phyloP scores from a whole-genome alignment of 2,888 invertebrate genomes.

The Amphipoea oculea region DNA sequence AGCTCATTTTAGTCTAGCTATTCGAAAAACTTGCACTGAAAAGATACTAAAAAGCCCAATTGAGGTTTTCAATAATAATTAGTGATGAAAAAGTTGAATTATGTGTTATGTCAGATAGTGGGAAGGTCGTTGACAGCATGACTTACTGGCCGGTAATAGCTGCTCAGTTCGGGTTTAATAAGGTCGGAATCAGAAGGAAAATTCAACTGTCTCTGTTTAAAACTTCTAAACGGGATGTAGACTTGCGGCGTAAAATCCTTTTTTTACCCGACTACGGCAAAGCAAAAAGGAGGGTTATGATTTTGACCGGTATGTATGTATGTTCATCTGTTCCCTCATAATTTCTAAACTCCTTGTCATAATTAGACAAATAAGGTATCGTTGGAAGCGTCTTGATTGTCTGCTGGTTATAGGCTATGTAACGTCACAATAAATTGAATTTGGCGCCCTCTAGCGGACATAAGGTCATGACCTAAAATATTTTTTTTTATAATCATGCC shows the following conservation, averaged over 20 bases:
- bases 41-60: background rate
- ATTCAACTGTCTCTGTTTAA: background rate
- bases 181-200: conserved; percentile 5
- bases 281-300: too few species aligned
- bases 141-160: background rate
- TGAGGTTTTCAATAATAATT: background rate
- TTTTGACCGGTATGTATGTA: too few species aligned
- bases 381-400: too few species aligned
- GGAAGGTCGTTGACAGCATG: background rate
- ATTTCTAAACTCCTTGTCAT: too few species aligned
- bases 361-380: too few species aligned
- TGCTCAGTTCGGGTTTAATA: background rate
- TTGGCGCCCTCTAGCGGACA: too few species aligned
- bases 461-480: too few species aligned
- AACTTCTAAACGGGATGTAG: background rate
- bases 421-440: too few species aligned
- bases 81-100: background rate
- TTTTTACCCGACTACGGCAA: too few species aligned
- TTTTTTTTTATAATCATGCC: too few species aligned
- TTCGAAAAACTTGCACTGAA: background rate
- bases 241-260: background rate
- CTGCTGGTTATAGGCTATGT: too few species aligned
- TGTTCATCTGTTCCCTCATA: too few species aligned
- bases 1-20: background rate
- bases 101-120: background rate